phyloP scores from a whole-genome alignment of 1,140 invertebrate genomes.

The Hylaeus volcanicus region DNA sequence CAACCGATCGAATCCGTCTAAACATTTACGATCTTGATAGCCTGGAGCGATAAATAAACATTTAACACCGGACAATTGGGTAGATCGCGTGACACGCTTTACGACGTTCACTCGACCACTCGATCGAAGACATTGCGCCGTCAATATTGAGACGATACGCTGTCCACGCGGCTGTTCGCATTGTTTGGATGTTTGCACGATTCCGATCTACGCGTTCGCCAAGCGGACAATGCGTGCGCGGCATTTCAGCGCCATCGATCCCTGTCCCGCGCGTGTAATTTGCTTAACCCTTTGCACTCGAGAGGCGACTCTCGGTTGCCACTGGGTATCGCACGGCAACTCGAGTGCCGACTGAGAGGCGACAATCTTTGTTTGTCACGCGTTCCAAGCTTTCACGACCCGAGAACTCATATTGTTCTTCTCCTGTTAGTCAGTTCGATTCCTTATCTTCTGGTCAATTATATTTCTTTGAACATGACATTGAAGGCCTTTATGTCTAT shows the following conservation, averaged over 20 bases:
- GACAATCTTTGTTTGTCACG: no score
- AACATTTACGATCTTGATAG: neutral
- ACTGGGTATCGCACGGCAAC: no score
- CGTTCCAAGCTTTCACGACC: no score
- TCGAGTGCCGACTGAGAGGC: no score
- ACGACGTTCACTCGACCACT: neutral
- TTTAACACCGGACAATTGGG: neutral
- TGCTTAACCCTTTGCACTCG: conserved; percentile 10
- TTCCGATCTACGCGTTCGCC: conserved; percentile 5
- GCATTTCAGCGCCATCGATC: conserved; percentile 31
- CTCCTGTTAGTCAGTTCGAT: no score
- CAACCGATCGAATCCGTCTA: neutral
- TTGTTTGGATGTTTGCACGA: conserved; percentile 30
- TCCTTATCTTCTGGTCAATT: no score
- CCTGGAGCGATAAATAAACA: neutral
- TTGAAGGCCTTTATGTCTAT: no score
- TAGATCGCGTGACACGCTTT: neutral
- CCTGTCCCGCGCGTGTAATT: conserved; percentile 1
- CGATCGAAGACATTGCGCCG: neutral
- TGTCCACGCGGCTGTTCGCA: conserved; percentile 9
- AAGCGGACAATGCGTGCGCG: neutral
- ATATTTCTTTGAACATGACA: no score
- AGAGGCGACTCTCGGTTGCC: no score
- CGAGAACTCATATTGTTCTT: no score
- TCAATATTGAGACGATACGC: conserved; percentile 3